Base-by-base conservation (phyloP, 2,113 vertebrate species). In the Shinisaurus crocodilurus region DNA sequence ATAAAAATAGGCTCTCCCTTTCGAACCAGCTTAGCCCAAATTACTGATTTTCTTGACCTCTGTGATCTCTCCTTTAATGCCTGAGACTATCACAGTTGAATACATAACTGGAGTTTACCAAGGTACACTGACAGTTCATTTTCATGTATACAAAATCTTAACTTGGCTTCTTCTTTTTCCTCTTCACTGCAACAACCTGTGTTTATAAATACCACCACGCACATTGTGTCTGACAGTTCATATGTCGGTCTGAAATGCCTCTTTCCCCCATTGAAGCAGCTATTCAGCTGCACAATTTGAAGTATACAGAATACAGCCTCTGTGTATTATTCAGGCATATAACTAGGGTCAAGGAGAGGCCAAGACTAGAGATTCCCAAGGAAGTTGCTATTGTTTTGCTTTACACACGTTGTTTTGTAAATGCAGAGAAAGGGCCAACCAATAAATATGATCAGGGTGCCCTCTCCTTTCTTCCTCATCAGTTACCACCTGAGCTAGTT, bases 1-100 rank as follows among this genome's bases (percentile, higher is more conserved):
- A 80, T 34, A 88, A 83, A 93, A 92, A 85, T 0, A 88, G 25
- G 43, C 8, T 7, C 0, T 90, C 85, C 57, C 90, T 77, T 92
- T 91, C 74, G 90, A 90, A 82, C 45, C 75, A 40, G 1, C 76
- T 1, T 84, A 0, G 67, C 70, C 87, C 40, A 89, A 34, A 40
- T 0, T 91, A 48, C 6, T 63, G 6, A 48, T 86, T 75, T 37
- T 86, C 86, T 79, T 92, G 40, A 57, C 3, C 32, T 89, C 81
- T 85, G 1, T 67, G 15, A 15, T 83, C 48, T 45, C 32, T 40
- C 23, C 13, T 72, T 40, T 87, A 60, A 91, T 91, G 69, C 84
- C 0, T 60, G 77, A 74, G 25, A n/a, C 5, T 65, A 70, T 34
- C 34, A 88, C 12, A 65, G 60, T 85, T 90, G 40, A 90, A 90